These are phyloP conservation scores for Salvelinus sp. DNA, from an alignment of 2,113 vertebrate species.

Conservation along the genomic window DNA sequence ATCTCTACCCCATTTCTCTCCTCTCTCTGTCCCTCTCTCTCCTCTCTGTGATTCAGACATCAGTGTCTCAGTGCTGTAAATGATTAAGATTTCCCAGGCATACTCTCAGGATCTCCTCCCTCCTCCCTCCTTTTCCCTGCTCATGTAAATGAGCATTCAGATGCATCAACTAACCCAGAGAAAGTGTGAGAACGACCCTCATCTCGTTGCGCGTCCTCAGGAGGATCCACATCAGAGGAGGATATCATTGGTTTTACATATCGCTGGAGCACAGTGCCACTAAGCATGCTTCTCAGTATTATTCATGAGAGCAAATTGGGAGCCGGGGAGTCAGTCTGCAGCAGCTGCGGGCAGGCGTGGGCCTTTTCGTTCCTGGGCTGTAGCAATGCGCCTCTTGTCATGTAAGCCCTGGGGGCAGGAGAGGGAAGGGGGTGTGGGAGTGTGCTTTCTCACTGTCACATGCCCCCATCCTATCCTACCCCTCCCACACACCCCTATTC, in stretches of 20 bases:
- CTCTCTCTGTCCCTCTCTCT: background rate
- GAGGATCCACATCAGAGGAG: slow-evolving; percentile 70
- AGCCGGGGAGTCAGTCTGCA: slow-evolving; percentile 54
- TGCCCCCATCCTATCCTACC: slow-evolving; percentile 47
- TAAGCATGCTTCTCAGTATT: slow-evolving; percentile 68
- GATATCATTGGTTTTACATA: slow-evolving; percentile 69
- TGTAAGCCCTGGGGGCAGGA: slow-evolving; percentile 67
- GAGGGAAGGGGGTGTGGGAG: slow-evolving; percentile 26
- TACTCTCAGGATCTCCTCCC: slow-evolving; percentile 13
- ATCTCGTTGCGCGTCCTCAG: slow-evolving; percentile 41
- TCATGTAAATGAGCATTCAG: slow-evolving; percentile 70
- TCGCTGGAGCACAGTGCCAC: slow-evolving; percentile 40
- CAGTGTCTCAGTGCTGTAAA: slow-evolving; percentile 52
- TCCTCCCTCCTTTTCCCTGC: slow-evolving; percentile 34
- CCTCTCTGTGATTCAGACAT: slow-evolving; percentile 40
- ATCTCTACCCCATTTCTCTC: background rate
- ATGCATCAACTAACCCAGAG: slow-evolving; percentile 66
- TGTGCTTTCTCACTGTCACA: slow-evolving; percentile 60
- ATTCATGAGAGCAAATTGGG: slow-evolving; percentile 81
- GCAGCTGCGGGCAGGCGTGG: slow-evolving; percentile 27
- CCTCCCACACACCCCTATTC: slow-evolving; percentile 37
- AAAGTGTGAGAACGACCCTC: slow-evolving; percentile 36
- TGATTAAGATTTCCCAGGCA: slow-evolving; percentile 62
- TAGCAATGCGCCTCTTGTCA: background rate
- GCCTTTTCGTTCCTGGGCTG: slow-evolving; percentile 47